Conservation (phyloP, 1,140 invertebrate species). For the Drosophila seguyi region DNA sequence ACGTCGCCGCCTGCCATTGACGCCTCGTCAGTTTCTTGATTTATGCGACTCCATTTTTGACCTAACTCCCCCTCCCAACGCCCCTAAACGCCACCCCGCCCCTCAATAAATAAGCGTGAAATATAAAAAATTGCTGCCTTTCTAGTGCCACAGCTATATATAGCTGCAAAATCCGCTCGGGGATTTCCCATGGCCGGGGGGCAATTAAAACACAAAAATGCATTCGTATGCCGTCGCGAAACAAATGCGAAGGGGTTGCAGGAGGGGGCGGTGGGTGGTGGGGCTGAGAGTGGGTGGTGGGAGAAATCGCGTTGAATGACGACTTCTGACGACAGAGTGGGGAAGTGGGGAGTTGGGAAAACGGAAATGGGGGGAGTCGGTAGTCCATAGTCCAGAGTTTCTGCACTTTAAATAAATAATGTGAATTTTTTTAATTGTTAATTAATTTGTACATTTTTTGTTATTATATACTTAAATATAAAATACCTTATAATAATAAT, state of each 20-base stretch:
- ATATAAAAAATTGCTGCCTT: slow-evolving; percentile 16
- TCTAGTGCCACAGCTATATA: background rate
- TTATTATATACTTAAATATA: too few species aligned
- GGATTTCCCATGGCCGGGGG: slow-evolving; percentile 27
- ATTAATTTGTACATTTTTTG: background rate
- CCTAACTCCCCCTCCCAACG: background rate
- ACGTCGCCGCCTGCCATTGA: slow-evolving; percentile 64
- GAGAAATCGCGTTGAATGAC: slow-evolving; percentile 49
- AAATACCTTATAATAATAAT: too few species aligned
- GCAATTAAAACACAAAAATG: slow-evolving; percentile 60
- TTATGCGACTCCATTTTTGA: slow-evolving; percentile 48
- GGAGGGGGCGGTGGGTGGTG: background rate
- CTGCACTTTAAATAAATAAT: background rate
- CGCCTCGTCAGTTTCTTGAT: slow-evolving; percentile 73
- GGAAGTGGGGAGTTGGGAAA: background rate
- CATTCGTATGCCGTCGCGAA: slow-evolving; percentile 57
- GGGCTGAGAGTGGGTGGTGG: background rate
- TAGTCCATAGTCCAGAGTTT: slow-evolving; percentile 10
- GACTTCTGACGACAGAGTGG: slow-evolving; percentile 18
- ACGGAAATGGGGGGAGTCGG: background rate
- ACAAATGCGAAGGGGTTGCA: slow-evolving; percentile 57
- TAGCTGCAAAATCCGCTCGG: slow-evolving; percentile 30
- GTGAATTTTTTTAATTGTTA: background rate
- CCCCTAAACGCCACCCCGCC: background rate
- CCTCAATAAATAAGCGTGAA: slow-evolving; percentile 55